A percentile compares a stretch with the other conserved stretches of the same genome.
Evolutionary conservation across 2,797 vertebrate species (phyloP).

Genomic region (Onychomys arenicola): DNA sequence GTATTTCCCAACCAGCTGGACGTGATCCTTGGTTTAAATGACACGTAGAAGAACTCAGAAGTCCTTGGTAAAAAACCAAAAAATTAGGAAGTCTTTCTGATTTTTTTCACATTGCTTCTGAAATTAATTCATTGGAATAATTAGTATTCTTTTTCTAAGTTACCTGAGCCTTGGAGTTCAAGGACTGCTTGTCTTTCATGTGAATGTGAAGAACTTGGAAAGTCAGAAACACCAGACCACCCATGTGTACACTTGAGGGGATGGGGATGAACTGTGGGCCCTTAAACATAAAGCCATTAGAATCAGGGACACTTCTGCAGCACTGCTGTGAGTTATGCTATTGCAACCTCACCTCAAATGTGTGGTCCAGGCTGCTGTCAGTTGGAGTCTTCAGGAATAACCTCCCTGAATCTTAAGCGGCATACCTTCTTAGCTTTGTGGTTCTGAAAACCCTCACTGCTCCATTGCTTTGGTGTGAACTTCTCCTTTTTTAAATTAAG

Average conservation of each 20-base stretch:
- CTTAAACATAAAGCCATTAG: background rate
- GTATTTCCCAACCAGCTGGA: background rate
- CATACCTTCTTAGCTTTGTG: background rate
- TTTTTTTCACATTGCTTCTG: background rate
- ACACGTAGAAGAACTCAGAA: background rate
- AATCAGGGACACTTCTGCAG: background rate
- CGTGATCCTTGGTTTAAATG: background rate
- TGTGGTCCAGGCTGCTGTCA: background rate
- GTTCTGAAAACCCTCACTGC: background rate
- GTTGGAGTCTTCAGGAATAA: background rate
- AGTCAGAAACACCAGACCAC: background rate
- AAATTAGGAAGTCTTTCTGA: background rate
- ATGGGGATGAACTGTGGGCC: background rate
- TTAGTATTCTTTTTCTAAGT: background rate
- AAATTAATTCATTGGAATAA: background rate
- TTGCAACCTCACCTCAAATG: background rate
- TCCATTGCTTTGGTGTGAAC: background rate
- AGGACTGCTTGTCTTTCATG: too few relatives aligned
- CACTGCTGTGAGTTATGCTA: rapidly evolving
- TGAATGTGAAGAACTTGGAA: background rate
- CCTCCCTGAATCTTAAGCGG: background rate
- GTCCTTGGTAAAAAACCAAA: background rate
- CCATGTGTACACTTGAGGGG: background rate
- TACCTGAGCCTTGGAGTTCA: background rate
- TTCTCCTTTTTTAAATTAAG: background rate